Evolutionary conservation across 2,888 invertebrate species (phyloP), one percentile per base, ranked within the genome.

Genomic region (Hoplodrina blanda): DNA sequence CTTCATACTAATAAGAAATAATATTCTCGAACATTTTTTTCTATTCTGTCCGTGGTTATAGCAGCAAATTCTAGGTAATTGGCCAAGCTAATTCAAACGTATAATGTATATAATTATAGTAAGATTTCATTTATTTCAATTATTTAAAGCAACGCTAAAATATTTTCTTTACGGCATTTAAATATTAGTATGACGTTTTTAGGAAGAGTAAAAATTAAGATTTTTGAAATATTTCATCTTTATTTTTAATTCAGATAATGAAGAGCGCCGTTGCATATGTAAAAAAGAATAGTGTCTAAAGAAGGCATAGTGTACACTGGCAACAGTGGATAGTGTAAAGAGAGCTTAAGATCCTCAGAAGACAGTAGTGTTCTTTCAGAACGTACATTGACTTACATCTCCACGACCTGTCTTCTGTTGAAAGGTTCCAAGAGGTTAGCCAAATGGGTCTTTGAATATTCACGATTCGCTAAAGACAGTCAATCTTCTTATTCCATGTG

Each of bases 181-280:
- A 46, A 17, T 17, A 46, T 5, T 15, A 46, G 17, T 4, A 5
- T 17, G 4, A 53, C 0, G 1, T 33, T 6, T 13, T 6, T 20
- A 53, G 10, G 10, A 13, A 33, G 33, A 49, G 4, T 6, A 8
- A 59, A 20, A 6, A 2, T 41, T 33, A 33, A 13, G 10, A 50
- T 49, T 55, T 63, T 49, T 55, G 0, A 62, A 71, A 71, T 71
- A 71, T 62, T 62, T 71, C 62, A 55, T 62, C 62, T 62, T 55
- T 44, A 72, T 71, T 71, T 71, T 71, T 62, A 50, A 56, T 33
- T 25, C 7, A 15, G 11, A 1, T 25, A 49, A 63, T 50, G 25
- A 46, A 17, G n/a, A 63, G 25, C 63, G 19, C 20, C 30, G 37
- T 53, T 15, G 37, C 0, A 30, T 53, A 56, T 33, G 3, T 15